phyloP scores from a whole-genome alignment of 2,888 invertebrate genomes.

The Anodontia alba region DNA sequence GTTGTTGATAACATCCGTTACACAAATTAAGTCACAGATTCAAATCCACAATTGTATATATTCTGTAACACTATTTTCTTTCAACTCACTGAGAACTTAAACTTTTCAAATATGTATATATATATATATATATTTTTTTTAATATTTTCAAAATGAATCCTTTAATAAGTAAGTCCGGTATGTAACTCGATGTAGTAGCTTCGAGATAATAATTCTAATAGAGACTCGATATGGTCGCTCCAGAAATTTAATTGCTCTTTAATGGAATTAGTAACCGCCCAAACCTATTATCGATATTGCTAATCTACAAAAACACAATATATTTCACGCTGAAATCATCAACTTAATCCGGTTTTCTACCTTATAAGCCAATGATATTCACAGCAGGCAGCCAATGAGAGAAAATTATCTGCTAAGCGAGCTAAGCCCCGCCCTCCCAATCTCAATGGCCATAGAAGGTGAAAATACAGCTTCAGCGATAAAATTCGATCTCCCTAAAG shows the following conservation, averaged over 20 bases:
- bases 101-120: neutral
- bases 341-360: slow-evolving; percentile 54
- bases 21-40: neutral
- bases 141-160: neutral
- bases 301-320: slow-evolving; percentile 53
- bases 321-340: slow-evolving; percentile 46
- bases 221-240: neutral
- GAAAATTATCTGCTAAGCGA: slow-evolving; percentile 30
- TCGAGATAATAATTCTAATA: neutral
- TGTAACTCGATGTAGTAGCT: neutral
- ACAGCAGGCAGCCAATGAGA: slow-evolving; percentile 38
- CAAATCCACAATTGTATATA: neutral
- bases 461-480: neutral
- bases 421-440: slow-evolving; percentile 39
- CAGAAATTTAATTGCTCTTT: slow-evolving; percentile 50
- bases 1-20: slow-evolving; percentile 7
- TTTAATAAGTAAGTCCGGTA: neutral
- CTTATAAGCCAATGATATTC: slow-evolving; percentile 44
- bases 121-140: neutral
- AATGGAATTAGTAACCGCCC: slow-evolving; percentile 56
- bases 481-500: slow-evolving; percentile 22
- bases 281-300: slow-evolving; percentile 44
- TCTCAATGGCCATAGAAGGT: slow-evolving; percentile 17
- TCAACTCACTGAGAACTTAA: neutral
- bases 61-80: neutral